Base-by-base conservation (phyloP, 2,888 invertebrate genomes). In the Trichogramma evanescens region DNA sequence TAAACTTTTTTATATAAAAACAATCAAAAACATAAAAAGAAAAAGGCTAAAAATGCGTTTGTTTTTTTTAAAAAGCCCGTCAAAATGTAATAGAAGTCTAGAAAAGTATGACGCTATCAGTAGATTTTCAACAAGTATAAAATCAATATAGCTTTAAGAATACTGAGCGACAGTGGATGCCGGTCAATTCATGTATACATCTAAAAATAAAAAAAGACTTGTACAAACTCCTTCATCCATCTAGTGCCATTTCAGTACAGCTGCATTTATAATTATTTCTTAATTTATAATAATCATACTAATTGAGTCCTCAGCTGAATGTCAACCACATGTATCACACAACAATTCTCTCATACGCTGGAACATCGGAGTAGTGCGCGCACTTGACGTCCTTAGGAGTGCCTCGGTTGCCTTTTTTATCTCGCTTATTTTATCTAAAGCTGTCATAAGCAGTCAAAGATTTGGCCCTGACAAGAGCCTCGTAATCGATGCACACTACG, bases 81-180 rank as follows among this genome's bases (percentile, higher is more conserved):
- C 58, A 13, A 64, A 64, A 64, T 58, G 49, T 39, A 59, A 53
- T 59, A 64, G 51, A 52, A 58, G 51, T 66, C 58, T 70, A 69
- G 63, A 72, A 73, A 69, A 71, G 66, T 63, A 68, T 68, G 67
- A 68, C 67, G 69, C 64, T 70, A 70, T 68, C 26, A 69, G 71
- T 71, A 72, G 69, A 71, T 70, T 72, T 60, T 69, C 61, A 69
- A 70, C 63, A 70, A 70, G 56, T 62, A 60, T 64, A 62, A 72
- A 69, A 65, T 63, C 66, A 68, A 68, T 67, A 70, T 67, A 69
- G 66, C 65, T 68, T 26, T 69, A 70, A 53, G 69, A 69, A 69
- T 71, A 69, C 62, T 68, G 69, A 67, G 63, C 59, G 64, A 56
- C 56, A 51, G 43, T 7, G 38, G n/a, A 58, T 42, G 49, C 6